These are phyloP conservation scores for Sericinus montela DNA, from an alignment of 2,888 invertebrate genomes.

Conservation along the genomic window DNA sequence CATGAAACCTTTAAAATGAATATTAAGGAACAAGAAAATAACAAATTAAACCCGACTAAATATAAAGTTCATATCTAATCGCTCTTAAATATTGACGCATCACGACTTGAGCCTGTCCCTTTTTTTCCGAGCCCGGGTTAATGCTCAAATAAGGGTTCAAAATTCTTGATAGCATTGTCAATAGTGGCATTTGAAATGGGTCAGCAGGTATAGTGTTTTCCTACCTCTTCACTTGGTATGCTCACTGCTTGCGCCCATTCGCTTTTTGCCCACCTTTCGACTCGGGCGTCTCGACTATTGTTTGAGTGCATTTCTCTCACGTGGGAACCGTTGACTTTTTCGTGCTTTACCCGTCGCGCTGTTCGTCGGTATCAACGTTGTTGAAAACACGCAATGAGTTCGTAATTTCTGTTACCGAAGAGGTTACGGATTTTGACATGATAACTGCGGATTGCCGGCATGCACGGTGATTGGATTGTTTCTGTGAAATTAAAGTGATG, in stretches of 20 bases:
- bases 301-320: slow-evolving; percentile 70
- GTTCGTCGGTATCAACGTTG: slow-evolving; percentile 47
- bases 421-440: slow-evolving; percentile 41
- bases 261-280: slow-evolving; percentile 78
- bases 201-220: slow-evolving; percentile 58
- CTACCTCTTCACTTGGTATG: slow-evolving; percentile 33
- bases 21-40: no score
- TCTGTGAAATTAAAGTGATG: slow-evolving; percentile 67
- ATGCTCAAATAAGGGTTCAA: slow-evolving; percentile 25
- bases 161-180: slow-evolving; percentile 36
- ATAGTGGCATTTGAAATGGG: slow-evolving; percentile 55
- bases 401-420: slow-evolving; percentile 38
- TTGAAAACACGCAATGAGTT: slow-evolving; percentile 52
- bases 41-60: no score
- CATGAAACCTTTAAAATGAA: no score
- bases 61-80: slow-evolving; percentile 7
- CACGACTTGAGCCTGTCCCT: background rate
- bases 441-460: slow-evolving; percentile 47
- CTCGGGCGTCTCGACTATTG: slow-evolving; percentile 70
- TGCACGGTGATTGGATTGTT: slow-evolving; percentile 44
- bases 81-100: slow-evolving; percentile 12
- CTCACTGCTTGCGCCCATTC: slow-evolving; percentile 57
- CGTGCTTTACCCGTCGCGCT: slow-evolving; percentile 54
- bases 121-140: slow-evolving; percentile 4
- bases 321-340: slow-evolving; percentile 58